Evolutionary conservation across 2,888 invertebrate genomes (phyloP), one percentile per base, ranked within the genome.

Genomic region (Coleophora flavipennella): DNA sequence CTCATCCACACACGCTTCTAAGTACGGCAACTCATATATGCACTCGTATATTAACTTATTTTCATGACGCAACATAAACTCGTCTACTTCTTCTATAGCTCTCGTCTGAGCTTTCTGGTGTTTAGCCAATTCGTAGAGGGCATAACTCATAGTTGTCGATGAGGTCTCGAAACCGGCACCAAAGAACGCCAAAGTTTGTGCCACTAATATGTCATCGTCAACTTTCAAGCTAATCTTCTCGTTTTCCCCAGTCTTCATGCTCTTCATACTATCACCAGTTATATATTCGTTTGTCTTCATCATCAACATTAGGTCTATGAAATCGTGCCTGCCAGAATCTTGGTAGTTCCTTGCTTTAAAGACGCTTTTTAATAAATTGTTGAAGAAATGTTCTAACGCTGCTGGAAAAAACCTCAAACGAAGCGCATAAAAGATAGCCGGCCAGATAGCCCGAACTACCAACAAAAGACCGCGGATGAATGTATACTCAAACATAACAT

Each of bases 111-210:
- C 54, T 12, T 59, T 45, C 11, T 50, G 51, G 11, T 62, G 41
- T 44, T 69, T 71, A 0, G 73, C 66, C 8, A 74, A 42, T 35
- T 74, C 71, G 13, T 49, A 70, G 11, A 74, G 40, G 1, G 59
- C 51, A 29, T 50, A 63, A 25, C 55, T 53, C 11, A 59, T 37
- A 0, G 68, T 65, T 0, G 58, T 59, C 0, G 72, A 54, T 4
- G 72, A 65, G 0, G 73, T 72, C 12, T 74, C 74, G 33, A 58
- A 74, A 0, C 74, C 74, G 20, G 68, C 73, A 0, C 55, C 58
- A 26, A 72, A 74, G 40, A 90, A 88, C 0, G 85, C 55, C 27
- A 86, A 71, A 3, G 86, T 81, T 40, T 89, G 88, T 0, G 87
- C 77, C 0, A 80, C 71, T 4, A 89, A 47, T 31, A 87, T 53